Evolutionary conservation across 2,113 vertebrate genomes (phyloP), one percentile per base, ranked within the genome.

Genomic region (Oncorhynchus tshawytscha): DNA sequence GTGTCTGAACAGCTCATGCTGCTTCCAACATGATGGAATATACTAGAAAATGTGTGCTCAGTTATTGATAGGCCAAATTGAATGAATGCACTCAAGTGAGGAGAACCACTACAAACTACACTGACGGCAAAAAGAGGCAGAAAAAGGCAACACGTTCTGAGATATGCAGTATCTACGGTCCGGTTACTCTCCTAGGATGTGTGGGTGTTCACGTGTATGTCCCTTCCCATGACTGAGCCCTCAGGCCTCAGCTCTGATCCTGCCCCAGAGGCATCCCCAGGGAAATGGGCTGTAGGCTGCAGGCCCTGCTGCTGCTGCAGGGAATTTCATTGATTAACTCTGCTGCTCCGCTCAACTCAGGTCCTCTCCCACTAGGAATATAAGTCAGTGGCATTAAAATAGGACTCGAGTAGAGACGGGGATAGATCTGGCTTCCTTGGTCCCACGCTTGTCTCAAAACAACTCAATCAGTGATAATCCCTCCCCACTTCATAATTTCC

Each of bases 21-120:
- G 93, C 94, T 94, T 93, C 91, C 92, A 88, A 93, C 92, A 94
- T 90, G 88, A 93, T 92, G 91, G 89, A 80, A 91, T 91, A 90
- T 18, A 18, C 15, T 4, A 18, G 16, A 54, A 54, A 91, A 85
- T 45, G 39, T 45, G 9, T 45, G 39, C 39, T 45, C 39, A 45
- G 39, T 45, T 45, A 45, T 45, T 45, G 39, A 9, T 16, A 13
- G 12, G 49, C 49, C 12, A 15, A 1, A 16, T 15, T 13, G 16
- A 54, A 13, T 5, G 15, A 54, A 16, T 54, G 16, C 49, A 54
- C 4, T 54, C 13, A 54, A 16, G 49, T 54, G 49, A 54, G 13
- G 51, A 54, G 16, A 15, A 54, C 16, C 15, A 16, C 4, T 54
- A 4, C 15, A 54, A 54, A 54, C 15, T 54, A 54, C 9, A 16